A percentile compares a stretch with the other conserved stretches of the same genome.
Conservation (phyloP, 2,113 vertebrate genomes). For the Gobius niger region DNA sequence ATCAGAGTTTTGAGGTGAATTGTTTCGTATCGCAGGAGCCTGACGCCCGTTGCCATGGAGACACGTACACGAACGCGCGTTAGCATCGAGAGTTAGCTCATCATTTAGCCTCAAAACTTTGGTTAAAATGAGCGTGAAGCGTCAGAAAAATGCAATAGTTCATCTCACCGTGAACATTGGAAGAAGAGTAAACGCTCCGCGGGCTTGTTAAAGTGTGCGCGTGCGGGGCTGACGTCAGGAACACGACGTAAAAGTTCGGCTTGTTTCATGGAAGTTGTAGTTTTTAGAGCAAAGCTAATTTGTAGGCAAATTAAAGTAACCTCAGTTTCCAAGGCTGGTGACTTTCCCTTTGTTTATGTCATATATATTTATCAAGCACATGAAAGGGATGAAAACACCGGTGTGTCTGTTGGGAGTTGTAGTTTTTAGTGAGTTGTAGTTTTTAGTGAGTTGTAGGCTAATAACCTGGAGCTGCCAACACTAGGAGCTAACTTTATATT, state of each 20-base stretch:
- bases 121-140: not conserved
- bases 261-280: slow-evolving; percentile 54
- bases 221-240: not conserved
- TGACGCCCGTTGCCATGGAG: slow-evolving; percentile 58
- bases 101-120: not conserved
- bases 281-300: slow-evolving; percentile 10
- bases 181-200: not conserved
- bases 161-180: too few species aligned
- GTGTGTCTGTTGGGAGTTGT: too few species aligned
- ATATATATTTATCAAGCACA: too few species aligned
- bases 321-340: not conserved
- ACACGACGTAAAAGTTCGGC: not conserved
- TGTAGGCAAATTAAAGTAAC: not conserved
- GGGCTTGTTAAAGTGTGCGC: not conserved
- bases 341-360: not conserved
- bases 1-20: not conserved
- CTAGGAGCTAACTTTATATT: too few species aligned
- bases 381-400: too few species aligned
- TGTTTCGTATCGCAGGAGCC: not conserved
- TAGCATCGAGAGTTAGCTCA: slow-evolving; percentile 16
- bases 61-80: slow-evolving; percentile 52
- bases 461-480: too few species aligned
- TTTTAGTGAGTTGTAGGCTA: too few species aligned
- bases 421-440: too few species aligned
- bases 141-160: too few species aligned